Base-by-base conservation (phyloP, 2,113 vertebrate genomes). In the Plecotus auritus region DNA sequence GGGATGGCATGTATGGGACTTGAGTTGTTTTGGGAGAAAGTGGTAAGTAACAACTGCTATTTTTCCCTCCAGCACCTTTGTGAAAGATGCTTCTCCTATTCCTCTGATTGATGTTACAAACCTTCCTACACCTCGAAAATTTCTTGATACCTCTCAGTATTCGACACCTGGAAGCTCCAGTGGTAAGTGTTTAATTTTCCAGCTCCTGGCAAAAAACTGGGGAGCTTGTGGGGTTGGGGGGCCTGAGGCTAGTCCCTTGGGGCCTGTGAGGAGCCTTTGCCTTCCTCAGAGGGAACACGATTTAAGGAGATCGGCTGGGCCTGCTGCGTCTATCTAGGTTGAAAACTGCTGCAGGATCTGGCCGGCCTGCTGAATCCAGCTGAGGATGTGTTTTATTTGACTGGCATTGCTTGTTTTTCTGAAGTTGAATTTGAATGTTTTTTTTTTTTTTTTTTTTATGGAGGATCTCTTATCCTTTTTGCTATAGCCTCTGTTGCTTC, bases 81-180 rank as follows among this genome's bases (percentile, higher is more conserved):
- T 96, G 94, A 99, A 99, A 97, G 99, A 99, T 10, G 45, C 97
- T 1, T 98, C 99, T 95, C 98, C 99, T 0, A 97, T 98, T 64
- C 98, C 99, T 77, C 96, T 98, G 87, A 98, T 99, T 96, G 99
- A 99, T 35, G 98, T 99, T n/a, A 98, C 99, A 72, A 99, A 98
- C 92, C 97, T 99, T 94, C 99, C 99, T 28, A 99, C 99, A 2
- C 99, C 99, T 84, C 98, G 99, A 42, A 99, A 99, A 95, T 99
- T 99, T 94, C 97, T 99, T 1, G 99, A 99, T 85, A 96, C 98
- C 1, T 98, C 99, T 51, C 99, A 99, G 95, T 99, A 99, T 96
- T 97, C 98, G 77, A 98, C 99, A 94, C 98, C 99, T 22, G 99
- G 99, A 91, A 97, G 97, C 94, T 96, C 97, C 61, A 98, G 97